phyloP scores from a whole-genome alignment of 2,888 invertebrate species.

The Teinopalpus imperialis region DNA sequence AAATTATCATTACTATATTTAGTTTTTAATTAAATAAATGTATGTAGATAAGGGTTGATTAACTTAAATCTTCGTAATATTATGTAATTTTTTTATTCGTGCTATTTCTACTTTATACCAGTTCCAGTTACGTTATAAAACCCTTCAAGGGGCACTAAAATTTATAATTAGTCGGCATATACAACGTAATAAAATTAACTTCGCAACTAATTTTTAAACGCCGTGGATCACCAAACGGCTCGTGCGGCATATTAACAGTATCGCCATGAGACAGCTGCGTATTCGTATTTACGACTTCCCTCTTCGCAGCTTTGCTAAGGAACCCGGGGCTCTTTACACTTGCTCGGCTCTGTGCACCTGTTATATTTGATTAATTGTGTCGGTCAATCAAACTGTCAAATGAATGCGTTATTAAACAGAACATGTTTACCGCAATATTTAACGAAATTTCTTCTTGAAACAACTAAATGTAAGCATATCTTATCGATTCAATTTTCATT shows the following conservation, averaged over 20 bases:
- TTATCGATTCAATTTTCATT: too few relatives aligned
- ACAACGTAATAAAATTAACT: constrained; percentile 35
- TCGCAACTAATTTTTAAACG: constrained; percentile 11
- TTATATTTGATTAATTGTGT: constrained; percentile 68
- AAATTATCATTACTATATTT: too few relatives aligned
- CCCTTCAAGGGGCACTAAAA: neutral
- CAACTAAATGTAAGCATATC: too few relatives aligned
- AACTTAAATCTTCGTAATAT: too few relatives aligned
- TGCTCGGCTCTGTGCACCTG: constrained; percentile 62
- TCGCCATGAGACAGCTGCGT: constrained; percentile 56
- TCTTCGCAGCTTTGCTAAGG: constrained; percentile 55
- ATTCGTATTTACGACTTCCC: constrained; percentile 70
- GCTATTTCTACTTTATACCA: too few relatives aligned
- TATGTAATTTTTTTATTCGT: neutral
- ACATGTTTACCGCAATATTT: constrained; percentile 14
- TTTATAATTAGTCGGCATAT: constrained; percentile 4
- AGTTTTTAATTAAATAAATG: too few relatives aligned
- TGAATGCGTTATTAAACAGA: constrained; percentile 52
- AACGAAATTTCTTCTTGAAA: constrained; percentile 23
- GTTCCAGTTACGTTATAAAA: neutral
- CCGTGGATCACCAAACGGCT: constrained; percentile 18
- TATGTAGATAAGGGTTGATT: too few relatives aligned
- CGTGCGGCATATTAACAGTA: constrained; percentile 38
- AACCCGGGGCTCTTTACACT: constrained; percentile 44
- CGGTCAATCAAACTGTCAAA: constrained; percentile 58